Evolutionary conservation across 2,797 vertebrate genomes (phyloP), one percentile per base, ranked within the genome.

Genomic region (Clarias platycephalus): DNA sequence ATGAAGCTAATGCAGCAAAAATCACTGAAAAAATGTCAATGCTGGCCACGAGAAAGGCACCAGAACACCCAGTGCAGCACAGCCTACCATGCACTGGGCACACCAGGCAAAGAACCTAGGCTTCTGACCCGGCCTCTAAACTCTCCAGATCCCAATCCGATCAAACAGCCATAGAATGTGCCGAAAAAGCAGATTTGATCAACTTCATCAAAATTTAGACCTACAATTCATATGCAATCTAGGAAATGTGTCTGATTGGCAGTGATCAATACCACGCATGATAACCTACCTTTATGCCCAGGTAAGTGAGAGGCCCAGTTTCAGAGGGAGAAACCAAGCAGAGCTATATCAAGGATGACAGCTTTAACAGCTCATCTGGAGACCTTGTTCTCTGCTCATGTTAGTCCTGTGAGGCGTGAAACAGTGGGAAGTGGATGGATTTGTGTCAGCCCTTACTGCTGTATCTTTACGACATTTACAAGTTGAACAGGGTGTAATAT

Each of bases 401-500:
- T 83, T 80, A 55, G 58, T 71, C 63, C 62, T 49, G 62, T 86
- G 76, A 83, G 55, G 82, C 77, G 53, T 83, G 67, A 86, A 79
- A 72, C 81, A 31, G 49, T 60, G 31, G 60, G 60, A 80, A 80
- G 31, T 4, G 34, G 81, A 83, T 74, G 62, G 85, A 83, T 83
- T 75, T 55, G 57, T 80, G 81, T 83, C 67, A 66, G 67, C 75
- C 31, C 67, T 80, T 80, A 57, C 66, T 53, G 57, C 58, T 83
- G 58, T 74, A 81, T 18, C 55, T 78, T 82, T 58, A 60, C n/a
- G 49, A 75, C 49, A 44, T 74, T 76, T 60, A 81, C 84, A 67
- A 67, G 70, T 28, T 28, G 10, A 81, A 49, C 68, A 72, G 55
- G 34, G 60, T 83, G 81, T 78, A 82, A 85, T 82, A 70, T 44